Percentiles rank a stretch among this genome's conserved stretches.
phyloP scores from a whole-genome alignment of 2,888 invertebrate species.

The Leptinotarsa juncta region DNA sequence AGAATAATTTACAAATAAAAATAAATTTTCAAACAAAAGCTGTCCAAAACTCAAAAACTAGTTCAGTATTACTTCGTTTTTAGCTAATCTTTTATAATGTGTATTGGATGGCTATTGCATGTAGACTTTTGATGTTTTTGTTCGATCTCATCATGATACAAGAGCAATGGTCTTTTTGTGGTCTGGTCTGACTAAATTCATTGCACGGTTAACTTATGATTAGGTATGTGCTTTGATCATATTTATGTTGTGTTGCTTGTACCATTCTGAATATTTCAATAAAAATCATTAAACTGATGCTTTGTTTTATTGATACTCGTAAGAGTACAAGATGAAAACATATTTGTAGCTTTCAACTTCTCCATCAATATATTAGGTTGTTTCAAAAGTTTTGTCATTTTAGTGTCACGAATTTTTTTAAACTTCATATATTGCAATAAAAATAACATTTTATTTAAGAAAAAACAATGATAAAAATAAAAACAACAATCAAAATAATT shows the following conservation, averaged over 20 bases:
- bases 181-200: slow-evolving; percentile 54
- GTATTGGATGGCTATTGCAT: slow-evolving; percentile 38
- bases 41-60: slow-evolving; percentile 39
- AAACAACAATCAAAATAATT: too few species aligned
- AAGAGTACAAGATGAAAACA: too few species aligned
- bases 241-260: slow-evolving; percentile 66
- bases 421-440: too few species aligned
- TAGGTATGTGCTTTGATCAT: slow-evolving; percentile 62
- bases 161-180: slow-evolving; percentile 49
- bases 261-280: slow-evolving; percentile 65
- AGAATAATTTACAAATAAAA: slow-evolving; percentile 15
- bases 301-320: slow-evolving; percentile 5
- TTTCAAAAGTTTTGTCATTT: too few species aligned
- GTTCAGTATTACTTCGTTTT: slow-evolving; percentile 38
- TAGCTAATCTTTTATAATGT: slow-evolving; percentile 28
- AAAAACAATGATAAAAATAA: too few species aligned
- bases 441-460: too few species aligned
- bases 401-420: too few species aligned
- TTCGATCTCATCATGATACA: slow-evolving; percentile 44
- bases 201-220: slow-evolving; percentile 59
- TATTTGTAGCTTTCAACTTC: too few species aligned
- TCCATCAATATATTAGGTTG: too few species aligned
- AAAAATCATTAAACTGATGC: slow-evolving; percentile 48
- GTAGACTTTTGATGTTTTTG: slow-evolving; percentile 41
- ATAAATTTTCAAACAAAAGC: slow-evolving; percentile 24